A percentile compares a stretch with the other conserved stretches of the same genome.
These are phyloP conservation scores for Limonius californicus DNA, from an alignment of 1,140 invertebrate genomes.

Conservation along the genomic window DNA sequence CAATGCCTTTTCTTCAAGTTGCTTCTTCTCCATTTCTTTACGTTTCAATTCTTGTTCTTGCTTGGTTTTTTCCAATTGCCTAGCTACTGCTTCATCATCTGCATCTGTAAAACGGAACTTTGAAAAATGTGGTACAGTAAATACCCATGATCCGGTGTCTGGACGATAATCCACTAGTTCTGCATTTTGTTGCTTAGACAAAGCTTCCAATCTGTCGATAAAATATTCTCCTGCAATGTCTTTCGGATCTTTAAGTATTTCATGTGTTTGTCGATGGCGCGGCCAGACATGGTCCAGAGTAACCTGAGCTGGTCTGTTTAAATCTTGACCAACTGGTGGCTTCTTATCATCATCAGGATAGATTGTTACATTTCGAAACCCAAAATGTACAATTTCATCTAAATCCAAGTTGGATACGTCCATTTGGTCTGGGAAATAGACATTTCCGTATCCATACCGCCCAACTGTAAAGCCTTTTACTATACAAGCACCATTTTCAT, in stretches of 20 bases:
- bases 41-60: background rate
- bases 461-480: conserved; percentile 91
- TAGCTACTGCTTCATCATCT: conserved; percentile 65
- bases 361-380: conserved; percentile 72
- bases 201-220: conserved; percentile 77
- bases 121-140: conserved; percentile 92
- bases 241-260: conserved; percentile 77
- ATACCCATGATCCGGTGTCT: conserved; percentile 94
- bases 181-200: conserved; percentile 81
- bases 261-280: conserved; percentile 75
- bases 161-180: conserved; percentile 93
- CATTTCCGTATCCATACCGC: conserved; percentile 85
- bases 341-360: conserved; percentile 69
- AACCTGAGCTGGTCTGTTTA: conserved; percentile 90
- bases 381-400: conserved; percentile 77
- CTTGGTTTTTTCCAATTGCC: conserved; percentile 30
- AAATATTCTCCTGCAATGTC: conserved; percentile 80
- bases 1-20: background rate
- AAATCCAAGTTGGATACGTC: conserved; percentile 87
- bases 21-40: background rate
- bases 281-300: conserved; percentile 96
- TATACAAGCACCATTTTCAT: conserved; percentile 73
- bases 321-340: conserved; percentile 74
- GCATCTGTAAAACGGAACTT: conserved; percentile 92
- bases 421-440: conserved; percentile 82